Conservation (phyloP, 2,113 vertebrate species). For the Puntigrus tetrazona region DNA sequence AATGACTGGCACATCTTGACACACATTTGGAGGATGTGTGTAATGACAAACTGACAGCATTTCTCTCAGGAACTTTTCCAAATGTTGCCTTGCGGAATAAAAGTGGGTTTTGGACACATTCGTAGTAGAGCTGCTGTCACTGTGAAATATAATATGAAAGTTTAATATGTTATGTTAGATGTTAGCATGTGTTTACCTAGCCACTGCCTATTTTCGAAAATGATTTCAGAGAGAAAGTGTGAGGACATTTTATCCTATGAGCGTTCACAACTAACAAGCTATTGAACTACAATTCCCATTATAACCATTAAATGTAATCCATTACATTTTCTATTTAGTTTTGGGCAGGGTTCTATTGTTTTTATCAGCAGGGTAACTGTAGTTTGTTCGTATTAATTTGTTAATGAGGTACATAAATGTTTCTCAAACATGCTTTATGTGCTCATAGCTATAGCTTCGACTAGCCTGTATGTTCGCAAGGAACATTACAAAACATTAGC, state of each 20-base stretch:
- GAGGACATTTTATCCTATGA: background rate
- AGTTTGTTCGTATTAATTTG: no score
- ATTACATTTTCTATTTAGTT: no score
- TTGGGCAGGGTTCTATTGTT: no score
- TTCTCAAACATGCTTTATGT: background rate
- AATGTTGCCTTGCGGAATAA: background rate
- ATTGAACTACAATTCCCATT: no score
- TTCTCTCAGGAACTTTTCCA: constrained; percentile 2
- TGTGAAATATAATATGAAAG: background rate
- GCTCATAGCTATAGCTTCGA: background rate
- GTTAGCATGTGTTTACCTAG: background rate
- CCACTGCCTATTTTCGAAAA: background rate
- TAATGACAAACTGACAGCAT: constrained; percentile 12
- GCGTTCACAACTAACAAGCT: no score
- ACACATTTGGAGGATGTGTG: background rate
- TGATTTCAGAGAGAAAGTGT: background rate
- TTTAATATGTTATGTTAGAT: background rate
- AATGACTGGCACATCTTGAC: constrained; percentile 19
- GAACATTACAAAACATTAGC: background rate
- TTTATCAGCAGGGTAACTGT: no score
- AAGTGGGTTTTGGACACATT: background rate
- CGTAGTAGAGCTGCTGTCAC: background rate
- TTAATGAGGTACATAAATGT: background rate
- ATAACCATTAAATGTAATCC: no score
- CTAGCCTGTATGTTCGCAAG: background rate